phyloP scores from a whole-genome alignment of 2,888 invertebrate genomes.

The Drosophila lutescens region DNA sequence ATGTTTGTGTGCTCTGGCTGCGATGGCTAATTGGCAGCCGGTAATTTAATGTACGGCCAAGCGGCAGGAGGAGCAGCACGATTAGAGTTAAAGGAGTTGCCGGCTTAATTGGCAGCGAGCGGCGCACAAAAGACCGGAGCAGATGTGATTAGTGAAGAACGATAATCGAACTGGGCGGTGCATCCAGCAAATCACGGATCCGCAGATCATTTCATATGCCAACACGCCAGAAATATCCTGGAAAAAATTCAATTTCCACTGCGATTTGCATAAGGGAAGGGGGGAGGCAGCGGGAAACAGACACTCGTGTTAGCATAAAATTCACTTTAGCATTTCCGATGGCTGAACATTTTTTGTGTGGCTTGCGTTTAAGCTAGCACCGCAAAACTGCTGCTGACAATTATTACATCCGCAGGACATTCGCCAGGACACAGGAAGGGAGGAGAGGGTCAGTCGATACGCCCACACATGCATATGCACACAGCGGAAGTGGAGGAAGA shows the following conservation, averaged over 20 bases:
- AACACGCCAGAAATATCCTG: constrained; percentile 4
- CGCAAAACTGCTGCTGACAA: constrained; percentile 74
- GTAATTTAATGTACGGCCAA: constrained; percentile 58
- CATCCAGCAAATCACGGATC: constrained; percentile 2
- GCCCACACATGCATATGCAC: constrained; percentile 24
- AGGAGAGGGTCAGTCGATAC: background rate
- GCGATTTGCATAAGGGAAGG: constrained; percentile 12
- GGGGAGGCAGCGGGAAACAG: background rate
- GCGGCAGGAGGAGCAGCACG: constrained; percentile 6
- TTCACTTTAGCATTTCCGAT: constrained; percentile 71
- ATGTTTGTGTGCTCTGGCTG: constrained; percentile 46
- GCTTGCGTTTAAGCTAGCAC: constrained; percentile 65
- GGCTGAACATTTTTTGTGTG: constrained; percentile 61
- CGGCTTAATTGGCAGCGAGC: constrained; percentile 32
- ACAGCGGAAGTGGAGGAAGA: constrained; percentile 18
- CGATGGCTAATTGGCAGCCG: constrained; percentile 60
- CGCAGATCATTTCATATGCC: background rate
- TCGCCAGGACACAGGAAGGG: constrained; percentile 35
- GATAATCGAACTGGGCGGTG: constrained; percentile 21
- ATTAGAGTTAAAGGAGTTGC: constrained; percentile 29
- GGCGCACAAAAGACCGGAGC: constrained; percentile 15
- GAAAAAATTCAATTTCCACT: constrained; percentile 28
- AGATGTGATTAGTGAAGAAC: constrained; percentile 25
- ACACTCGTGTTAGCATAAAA: constrained; percentile 61
- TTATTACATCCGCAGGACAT: constrained; percentile 77